Percentiles rank a stretch among this genome's conserved stretches.
Conservation (phyloP, 2,797 vertebrate genomes). For the Neopelma chrysocephalum region DNA sequence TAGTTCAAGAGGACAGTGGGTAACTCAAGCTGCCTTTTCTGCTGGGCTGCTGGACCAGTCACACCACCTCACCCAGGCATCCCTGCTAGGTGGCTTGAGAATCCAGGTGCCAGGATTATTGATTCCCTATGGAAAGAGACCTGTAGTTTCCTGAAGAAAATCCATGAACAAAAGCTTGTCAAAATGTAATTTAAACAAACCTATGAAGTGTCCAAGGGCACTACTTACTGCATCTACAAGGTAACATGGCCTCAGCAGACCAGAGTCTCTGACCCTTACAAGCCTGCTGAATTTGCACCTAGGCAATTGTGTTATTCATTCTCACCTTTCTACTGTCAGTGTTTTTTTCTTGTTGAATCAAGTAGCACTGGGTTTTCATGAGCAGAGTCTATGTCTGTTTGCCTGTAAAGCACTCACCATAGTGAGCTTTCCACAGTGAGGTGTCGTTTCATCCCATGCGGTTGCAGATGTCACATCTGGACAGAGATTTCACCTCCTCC, state of each 20-base stretch:
- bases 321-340: not conserved
- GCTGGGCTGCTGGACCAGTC: not conserved
- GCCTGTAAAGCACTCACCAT: not conserved
- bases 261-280: not conserved
- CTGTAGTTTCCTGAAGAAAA: not conserved
- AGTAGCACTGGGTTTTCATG: not conserved
- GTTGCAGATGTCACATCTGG: not conserved
- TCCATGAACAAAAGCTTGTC: not conserved
- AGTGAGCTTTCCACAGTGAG: not conserved
- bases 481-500: not conserved
- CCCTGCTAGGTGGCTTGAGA: not conserved
- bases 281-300: not conserved
- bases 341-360: not conserved
- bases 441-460: not conserved
- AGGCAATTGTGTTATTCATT: not conserved
- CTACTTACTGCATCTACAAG: not conserved
- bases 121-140: not conserved
- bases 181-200: not conserved
- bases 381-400: not conserved
- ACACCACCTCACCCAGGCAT: not conserved
- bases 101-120: not conserved
- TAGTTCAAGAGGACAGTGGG: not conserved
- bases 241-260: not conserved
- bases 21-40: not conserved
- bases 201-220: not conserved